Conservation (phyloP, 2,888 invertebrate genomes). For the Drosophila neutralis region DNA sequence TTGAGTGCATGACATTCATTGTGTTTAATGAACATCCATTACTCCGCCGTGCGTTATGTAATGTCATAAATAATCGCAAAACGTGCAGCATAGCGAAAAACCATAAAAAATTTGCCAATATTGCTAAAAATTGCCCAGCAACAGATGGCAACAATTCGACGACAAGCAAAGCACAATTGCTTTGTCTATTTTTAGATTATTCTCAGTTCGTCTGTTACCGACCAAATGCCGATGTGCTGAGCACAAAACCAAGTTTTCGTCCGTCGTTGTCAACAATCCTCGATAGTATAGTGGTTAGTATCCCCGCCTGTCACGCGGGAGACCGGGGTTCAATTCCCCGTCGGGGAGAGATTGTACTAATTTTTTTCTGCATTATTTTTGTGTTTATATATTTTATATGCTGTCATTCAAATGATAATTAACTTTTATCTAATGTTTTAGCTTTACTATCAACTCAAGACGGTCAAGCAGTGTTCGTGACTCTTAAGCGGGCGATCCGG, state of each 20-base stretch:
- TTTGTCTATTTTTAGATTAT: conserved; percentile 32
- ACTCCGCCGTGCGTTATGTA: conserved; percentile 66
- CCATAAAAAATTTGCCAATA: conserved; percentile 81
- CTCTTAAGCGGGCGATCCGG: not conserved
- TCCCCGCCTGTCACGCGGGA: conserved; percentile 84
- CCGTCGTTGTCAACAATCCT: conserved; percentile 52
- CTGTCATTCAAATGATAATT: not conserved
- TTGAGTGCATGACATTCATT: conserved; percentile 76
- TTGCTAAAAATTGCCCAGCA: conserved; percentile 71
- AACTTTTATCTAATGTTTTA: not conserved
- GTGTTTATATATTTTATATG: not conserved
- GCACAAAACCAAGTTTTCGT: conserved; percentile 41
- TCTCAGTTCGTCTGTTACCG: not conserved
- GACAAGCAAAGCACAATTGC: conserved; percentile 20
- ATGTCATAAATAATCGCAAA: conserved; percentile 76
- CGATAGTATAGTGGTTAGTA: conserved; percentile 84
- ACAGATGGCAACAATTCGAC: conserved; percentile 77
- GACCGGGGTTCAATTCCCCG: conserved; percentile 84
- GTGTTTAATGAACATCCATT: conserved; percentile 81
- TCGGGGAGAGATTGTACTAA: conserved; percentile 74
- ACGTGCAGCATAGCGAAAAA: conserved; percentile 67
- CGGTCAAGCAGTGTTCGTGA: not conserved
- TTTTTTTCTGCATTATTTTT: conserved; percentile 13
- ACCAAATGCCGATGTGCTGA: not conserved
- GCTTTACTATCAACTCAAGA: not conserved